phyloP scores from a whole-genome alignment of 2,797 vertebrate genomes.

The Hirundo rustica region DNA sequence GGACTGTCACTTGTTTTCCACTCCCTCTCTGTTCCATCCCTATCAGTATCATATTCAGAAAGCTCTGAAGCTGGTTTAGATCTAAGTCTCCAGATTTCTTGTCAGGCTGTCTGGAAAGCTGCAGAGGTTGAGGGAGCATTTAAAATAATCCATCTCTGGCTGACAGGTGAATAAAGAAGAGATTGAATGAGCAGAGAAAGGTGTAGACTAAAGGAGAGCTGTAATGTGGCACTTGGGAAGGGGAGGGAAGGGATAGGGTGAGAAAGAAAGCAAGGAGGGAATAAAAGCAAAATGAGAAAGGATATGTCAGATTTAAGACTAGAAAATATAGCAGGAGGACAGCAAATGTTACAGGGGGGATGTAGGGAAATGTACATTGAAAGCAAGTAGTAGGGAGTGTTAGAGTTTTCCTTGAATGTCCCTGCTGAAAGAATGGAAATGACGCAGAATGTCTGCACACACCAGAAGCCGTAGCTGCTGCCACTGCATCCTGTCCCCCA shows the following conservation, averaged over 20 bases:
- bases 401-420: not conserved
- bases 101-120: slow-evolving; percentile 39
- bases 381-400: not conserved
- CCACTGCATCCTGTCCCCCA: not conserved
- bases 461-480: not conserved
- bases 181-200: slow-evolving; percentile 13
- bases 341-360: not conserved
- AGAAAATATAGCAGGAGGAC: not conserved
- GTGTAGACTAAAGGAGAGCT: not conserved
- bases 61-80: slow-evolving; percentile 37
- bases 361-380: not conserved
- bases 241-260: not conserved
- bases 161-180: slow-evolving; percentile 49
- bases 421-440: not conserved
- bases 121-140: slow-evolving; percentile 45
- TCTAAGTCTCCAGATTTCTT: slow-evolving; percentile 39
- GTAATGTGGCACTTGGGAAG: not conserved
- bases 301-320: not conserved
- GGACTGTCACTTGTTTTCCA: not conserved
- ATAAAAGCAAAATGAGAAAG: not conserved
- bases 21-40: not conserved
- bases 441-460: not conserved
- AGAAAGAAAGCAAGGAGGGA: not conserved
- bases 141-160: slow-evolving; percentile 50
- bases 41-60: slow-evolving; percentile 12